Conservation (phyloP, 1,140 invertebrate species). For the Zaprionus capensis region DNA sequence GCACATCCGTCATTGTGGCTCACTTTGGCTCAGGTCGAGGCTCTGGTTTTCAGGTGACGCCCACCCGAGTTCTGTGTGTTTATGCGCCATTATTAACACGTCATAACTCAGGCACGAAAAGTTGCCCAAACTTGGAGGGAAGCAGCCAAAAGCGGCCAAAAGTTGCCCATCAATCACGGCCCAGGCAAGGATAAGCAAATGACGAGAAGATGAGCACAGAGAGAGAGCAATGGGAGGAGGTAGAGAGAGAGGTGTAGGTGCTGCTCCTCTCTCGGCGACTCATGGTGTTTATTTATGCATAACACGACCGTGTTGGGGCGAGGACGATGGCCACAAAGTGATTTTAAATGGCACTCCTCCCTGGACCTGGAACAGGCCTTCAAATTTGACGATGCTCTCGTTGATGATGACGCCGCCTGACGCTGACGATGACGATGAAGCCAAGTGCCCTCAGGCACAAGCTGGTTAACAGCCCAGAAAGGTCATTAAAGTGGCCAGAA, state of each 20-base stretch:
- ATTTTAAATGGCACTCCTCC: conserved; percentile 55
- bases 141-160: conserved; percentile 20
- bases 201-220: conserved; percentile 4
- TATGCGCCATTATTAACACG: conserved; percentile 68
- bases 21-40: background rate
- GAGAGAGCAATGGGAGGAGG: background rate
- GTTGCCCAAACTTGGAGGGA: conserved; percentile 34
- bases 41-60: conserved; percentile 33
- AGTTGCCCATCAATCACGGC: conserved; percentile 57
- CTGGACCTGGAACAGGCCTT: conserved; percentile 17
- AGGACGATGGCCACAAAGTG: conserved; percentile 46
- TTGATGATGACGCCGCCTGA: conserved; percentile 38
- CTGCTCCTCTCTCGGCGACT: background rate
- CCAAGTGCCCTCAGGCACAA: conserved; percentile 17
- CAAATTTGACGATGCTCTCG: conserved; percentile 55
- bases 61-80: conserved; percentile 48
- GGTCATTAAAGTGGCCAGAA: conserved; percentile 28
- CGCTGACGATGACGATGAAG: conserved; percentile 6
- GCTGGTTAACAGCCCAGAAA: conserved; percentile 26
- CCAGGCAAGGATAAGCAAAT: conserved; percentile 50
- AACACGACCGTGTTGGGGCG: conserved; percentile 37
- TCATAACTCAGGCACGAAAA: conserved; percentile 54
- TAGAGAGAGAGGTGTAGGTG: conserved; percentile 4
- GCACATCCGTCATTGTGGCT: conserved; percentile 34
- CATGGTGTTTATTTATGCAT: conserved; percentile 62